These are phyloP conservation scores for Coregonus ussuriensis DNA, from an alignment of 2,797 vertebrate genomes.

Conservation along the genomic window DNA sequence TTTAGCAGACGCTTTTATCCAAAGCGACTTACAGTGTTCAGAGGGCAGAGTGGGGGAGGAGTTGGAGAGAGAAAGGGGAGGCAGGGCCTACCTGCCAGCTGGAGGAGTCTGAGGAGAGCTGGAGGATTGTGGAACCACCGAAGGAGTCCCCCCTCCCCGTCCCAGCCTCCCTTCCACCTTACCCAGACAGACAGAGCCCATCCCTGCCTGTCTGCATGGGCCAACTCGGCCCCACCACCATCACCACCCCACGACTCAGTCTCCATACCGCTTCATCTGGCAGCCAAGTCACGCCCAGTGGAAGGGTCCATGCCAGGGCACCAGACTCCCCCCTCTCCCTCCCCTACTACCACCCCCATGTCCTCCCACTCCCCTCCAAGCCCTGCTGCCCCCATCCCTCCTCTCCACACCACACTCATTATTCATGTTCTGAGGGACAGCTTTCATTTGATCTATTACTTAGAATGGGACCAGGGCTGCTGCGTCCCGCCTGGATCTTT, in stretches of 20 bases:
- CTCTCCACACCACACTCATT: slow-evolving; percentile 72
- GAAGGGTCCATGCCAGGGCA: slow-evolving; percentile 61
- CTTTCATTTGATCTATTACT: slow-evolving; percentile 83
- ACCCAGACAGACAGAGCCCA: slow-evolving; percentile 20
- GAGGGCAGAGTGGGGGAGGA: not conserved
- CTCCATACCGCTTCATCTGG: slow-evolving; percentile 56
- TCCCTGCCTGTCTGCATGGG: not conserved
- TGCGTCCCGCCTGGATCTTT: slow-evolving; percentile 77
- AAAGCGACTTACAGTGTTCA: no score
- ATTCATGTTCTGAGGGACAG: slow-evolving; percentile 81
- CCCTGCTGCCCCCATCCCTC: slow-evolving; percentile 41
- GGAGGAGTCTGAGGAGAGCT: slow-evolving; percentile 21
- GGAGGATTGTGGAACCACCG: slow-evolving; percentile 52
- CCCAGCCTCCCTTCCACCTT: slow-evolving; percentile 1
- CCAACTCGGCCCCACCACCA: no score
- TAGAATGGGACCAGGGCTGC: slow-evolving; percentile 72
- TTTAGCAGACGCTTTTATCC: no score
- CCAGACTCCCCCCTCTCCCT: slow-evolving; percentile 35
- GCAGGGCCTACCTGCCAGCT: slow-evolving; percentile 50
- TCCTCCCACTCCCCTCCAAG: slow-evolving; percentile 47
- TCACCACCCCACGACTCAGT: not conserved
- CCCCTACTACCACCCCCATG: slow-evolving; percentile 20
- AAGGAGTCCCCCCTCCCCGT: slow-evolving; percentile 45
- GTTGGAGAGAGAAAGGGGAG: not conserved
- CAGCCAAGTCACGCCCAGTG: slow-evolving; percentile 62